phyloP scores from a whole-genome alignment of 2,113 vertebrate species.

The Marmota monax region DNA sequence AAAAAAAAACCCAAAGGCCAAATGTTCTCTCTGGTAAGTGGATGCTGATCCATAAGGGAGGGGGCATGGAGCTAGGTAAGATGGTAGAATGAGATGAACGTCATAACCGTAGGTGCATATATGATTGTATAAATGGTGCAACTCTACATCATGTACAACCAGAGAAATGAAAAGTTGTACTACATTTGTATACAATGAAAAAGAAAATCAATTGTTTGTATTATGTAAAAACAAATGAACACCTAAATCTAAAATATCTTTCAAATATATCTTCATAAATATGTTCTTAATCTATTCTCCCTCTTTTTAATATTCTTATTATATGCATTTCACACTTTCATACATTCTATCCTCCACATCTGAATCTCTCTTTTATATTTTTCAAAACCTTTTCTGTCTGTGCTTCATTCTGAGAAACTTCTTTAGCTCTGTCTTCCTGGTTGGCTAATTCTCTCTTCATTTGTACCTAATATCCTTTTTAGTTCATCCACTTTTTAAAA shows the following conservation, averaged over 20 bases:
- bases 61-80: too few relatives aligned
- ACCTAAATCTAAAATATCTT: not conserved
- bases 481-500: not conserved
- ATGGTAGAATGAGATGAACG: too few relatives aligned
- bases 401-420: not conserved
- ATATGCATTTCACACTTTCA: not conserved
- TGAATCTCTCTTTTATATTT: not conserved
- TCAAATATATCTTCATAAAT: too few relatives aligned
- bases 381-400: not conserved
- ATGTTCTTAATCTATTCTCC: not conserved
- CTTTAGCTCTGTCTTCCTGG: not conserved
- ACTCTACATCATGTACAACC: too few relatives aligned
- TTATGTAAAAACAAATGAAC: not conserved
- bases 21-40: too few relatives aligned
- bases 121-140: too few relatives aligned
- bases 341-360: not conserved
- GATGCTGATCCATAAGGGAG: too few relatives aligned
- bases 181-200: too few relatives aligned
- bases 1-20: too few relatives aligned
- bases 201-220: too few relatives aligned
- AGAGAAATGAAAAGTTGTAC: too few relatives aligned
- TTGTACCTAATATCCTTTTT: not conserved
- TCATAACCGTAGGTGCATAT: too few relatives aligned
- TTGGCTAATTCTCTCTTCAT: not conserved
- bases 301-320: conserved; percentile 1